Evolutionary conservation across 2,113 vertebrate species (phyloP).

Genomic region (Antechinus flavipes): DNA sequence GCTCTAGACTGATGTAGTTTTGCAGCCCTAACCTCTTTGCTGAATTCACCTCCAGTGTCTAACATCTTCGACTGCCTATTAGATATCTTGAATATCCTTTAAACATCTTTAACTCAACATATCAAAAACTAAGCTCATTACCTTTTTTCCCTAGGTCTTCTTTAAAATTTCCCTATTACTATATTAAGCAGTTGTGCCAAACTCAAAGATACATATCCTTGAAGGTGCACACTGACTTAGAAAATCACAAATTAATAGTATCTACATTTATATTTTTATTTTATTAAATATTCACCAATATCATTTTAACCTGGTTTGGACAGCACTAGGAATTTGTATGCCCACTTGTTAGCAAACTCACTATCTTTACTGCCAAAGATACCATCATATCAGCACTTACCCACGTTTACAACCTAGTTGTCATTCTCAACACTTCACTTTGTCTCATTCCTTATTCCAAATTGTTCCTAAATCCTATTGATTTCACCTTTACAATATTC

Average conservation of each 20-base stretch:
- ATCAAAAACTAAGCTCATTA: background rate
- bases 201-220: background rate
- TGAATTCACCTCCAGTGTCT: background rate
- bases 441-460: background rate
- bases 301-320: background rate
- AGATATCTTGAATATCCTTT: background rate
- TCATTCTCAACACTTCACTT: background rate
- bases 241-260: background rate
- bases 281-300: background rate
- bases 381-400: background rate
- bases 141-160: background rate
- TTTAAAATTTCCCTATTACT: background rate
- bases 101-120: background rate
- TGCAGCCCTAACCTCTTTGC: background rate
- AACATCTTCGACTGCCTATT: background rate
- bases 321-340: background rate
- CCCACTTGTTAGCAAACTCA: background rate
- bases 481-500: no score
- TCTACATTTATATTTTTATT: background rate
- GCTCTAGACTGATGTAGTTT: background rate
- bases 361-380: background rate
- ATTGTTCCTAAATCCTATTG: no score
- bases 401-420: background rate
- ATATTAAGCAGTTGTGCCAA: background rate
- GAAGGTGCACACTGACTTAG: background rate